phyloP scores from a whole-genome alignment of 2,888 invertebrate genomes.

The Capitulum mitella region DNA sequence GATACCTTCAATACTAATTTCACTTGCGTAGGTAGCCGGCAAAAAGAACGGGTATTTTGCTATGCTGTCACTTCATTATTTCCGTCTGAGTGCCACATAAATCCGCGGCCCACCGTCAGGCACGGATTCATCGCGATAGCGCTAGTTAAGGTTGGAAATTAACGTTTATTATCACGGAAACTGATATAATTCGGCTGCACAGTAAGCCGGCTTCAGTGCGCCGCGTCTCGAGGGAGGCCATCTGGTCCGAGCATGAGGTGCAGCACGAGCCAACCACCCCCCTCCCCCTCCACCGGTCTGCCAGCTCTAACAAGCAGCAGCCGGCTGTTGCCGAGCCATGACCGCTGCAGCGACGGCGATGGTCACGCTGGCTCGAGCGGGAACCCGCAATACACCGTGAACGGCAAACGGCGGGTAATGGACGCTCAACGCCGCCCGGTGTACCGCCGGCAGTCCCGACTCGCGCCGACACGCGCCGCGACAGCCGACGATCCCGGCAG shows the following conservation, averaged over 20 bases:
- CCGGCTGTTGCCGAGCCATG: no score
- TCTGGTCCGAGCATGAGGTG: neutral
- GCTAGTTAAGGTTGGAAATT: neutral
- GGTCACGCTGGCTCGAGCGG: no score
- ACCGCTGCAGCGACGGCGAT: no score
- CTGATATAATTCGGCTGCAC: neutral
- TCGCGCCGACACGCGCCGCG: no score
- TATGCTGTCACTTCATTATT: conserved; percentile 19
- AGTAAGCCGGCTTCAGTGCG: neutral
- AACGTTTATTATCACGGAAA: neutral
- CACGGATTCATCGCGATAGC: neutral
- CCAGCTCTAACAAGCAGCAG: no score
- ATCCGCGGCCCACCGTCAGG: neutral
- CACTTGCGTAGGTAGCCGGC: neutral
- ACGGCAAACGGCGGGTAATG: no score
- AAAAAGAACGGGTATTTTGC: neutral
- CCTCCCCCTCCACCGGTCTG: neutral
- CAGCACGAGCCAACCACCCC: neutral
- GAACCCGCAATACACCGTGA: no score
- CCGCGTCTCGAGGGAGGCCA: neutral
- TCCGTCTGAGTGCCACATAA: neutral
- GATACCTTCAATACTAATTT: neutral
- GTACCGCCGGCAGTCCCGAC: no score
- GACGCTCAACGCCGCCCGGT: no score
- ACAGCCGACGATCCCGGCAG: no score